Evolutionary conservation across 2,888 invertebrate genomes (phyloP).

Genomic region (Chromoteleia sp.): DNA sequence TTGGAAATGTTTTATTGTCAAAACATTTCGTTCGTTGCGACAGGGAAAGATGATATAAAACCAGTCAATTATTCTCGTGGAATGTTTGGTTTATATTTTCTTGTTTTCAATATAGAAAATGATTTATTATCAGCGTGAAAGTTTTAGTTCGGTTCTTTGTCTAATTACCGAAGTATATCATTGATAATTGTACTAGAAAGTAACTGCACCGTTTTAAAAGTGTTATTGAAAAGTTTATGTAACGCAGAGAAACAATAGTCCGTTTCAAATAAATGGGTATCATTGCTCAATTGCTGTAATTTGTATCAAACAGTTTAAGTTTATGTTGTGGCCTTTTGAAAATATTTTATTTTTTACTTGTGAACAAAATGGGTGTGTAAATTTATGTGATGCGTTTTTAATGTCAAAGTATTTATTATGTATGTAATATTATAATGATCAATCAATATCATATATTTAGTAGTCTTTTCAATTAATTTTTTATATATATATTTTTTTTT

Average conservation of each 20-base stretch:
- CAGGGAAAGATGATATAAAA: background rate
- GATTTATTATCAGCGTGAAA: conserved; percentile 37
- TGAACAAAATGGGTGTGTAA: background rate
- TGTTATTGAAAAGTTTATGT: conserved; percentile 51
- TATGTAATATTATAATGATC: too few species aligned
- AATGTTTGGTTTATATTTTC: background rate
- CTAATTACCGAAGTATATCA: conserved; percentile 37
- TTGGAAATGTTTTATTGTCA: too few species aligned
- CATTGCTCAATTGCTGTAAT: conserved; percentile 27
- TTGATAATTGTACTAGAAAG: conserved; percentile 62
- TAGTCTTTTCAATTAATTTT: too few species aligned
- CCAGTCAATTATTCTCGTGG: background rate
- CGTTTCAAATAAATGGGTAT: conserved; percentile 20
- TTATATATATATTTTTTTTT: too few species aligned
- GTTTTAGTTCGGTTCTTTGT: conserved; percentile 9
- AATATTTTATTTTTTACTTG: background rate
- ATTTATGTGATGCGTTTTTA: too few species aligned
- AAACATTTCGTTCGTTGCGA: too few species aligned
- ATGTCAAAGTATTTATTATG: too few species aligned
- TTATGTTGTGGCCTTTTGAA: background rate
- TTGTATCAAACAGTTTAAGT: background rate
- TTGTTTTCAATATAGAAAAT: background rate
- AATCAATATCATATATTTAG: too few species aligned
- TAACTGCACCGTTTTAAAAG: conserved; percentile 30
- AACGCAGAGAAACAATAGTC: conserved; percentile 33